Conservation (phyloP, 2,888 invertebrate genomes). For the Phorcus lineatus region DNA sequence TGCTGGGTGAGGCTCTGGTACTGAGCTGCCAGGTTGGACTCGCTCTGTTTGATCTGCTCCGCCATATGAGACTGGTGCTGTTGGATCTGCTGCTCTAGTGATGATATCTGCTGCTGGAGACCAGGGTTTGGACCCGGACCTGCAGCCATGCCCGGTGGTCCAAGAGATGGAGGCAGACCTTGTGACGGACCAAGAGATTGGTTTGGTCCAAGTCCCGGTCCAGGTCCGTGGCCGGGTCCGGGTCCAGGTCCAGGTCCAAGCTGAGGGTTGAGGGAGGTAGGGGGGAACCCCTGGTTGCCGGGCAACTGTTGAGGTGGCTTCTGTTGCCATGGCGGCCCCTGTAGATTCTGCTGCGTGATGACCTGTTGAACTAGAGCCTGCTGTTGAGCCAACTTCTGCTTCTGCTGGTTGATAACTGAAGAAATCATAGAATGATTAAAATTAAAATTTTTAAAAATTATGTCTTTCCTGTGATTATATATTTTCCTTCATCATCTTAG, state of each 20-base stretch:
- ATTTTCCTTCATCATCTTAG: too few relatives aligned
- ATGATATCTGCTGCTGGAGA: constrained; percentile 84
- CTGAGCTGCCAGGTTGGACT: constrained; percentile 95
- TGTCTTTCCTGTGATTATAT: too few relatives aligned
- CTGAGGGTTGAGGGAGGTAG: not conserved
- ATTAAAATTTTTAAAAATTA: not conserved
- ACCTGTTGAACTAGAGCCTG: constrained; percentile 66
- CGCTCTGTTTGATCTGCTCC: constrained; percentile 91
- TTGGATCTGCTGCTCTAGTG: constrained; percentile 81
- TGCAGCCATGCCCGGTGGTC: not conserved
- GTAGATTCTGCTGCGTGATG: constrained; percentile 65
- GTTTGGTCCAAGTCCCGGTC: constrained; percentile 63
- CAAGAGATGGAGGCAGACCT: not conserved
- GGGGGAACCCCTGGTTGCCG: not conserved
- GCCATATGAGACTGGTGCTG: constrained; percentile 64
- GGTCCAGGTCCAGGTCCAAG: constrained; percentile 34
- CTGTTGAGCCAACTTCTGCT: constrained; percentile 69
- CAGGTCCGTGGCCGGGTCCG: constrained; percentile 82
- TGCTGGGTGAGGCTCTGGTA: constrained; percentile 89
- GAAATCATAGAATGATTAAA: not conserved
- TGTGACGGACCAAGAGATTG: not conserved
- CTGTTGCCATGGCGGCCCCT: constrained; percentile 62
- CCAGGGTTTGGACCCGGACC: not conserved
- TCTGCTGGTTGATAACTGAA: constrained; percentile 59
- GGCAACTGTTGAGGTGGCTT: constrained; percentile 12